These are phyloP conservation scores for Archivesica marissinica DNA, from an alignment of 1,140 invertebrate genomes.

Conservation along the genomic window DNA sequence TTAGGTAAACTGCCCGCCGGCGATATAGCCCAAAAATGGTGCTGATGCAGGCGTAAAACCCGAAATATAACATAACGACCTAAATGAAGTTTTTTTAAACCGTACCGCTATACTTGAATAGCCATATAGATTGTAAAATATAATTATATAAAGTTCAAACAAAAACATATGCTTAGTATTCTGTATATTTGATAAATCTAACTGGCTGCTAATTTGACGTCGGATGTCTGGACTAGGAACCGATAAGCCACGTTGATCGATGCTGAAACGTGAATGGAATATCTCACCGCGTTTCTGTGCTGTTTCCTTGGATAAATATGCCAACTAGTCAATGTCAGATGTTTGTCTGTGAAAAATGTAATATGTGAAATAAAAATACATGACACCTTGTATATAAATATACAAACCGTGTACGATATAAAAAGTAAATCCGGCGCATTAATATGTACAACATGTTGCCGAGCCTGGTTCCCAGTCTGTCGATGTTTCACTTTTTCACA, in stretches of 20 bases:
- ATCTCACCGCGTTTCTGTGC: background rate
- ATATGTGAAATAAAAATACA: constrained; percentile 12
- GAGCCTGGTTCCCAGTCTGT: no score
- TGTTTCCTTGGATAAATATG: constrained; percentile 31
- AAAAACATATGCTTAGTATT: constrained; percentile 6
- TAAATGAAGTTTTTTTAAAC: no score
- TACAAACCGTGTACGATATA: background rate
- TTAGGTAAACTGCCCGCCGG: no score
- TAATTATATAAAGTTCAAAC: no score
- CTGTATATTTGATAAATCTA: background rate
- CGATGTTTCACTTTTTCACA: no score
- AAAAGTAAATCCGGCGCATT: no score
- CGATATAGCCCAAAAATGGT: no score
- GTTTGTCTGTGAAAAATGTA: background rate
- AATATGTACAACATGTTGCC: no score
- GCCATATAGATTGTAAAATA: no score
- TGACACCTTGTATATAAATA: constrained; percentile 16
- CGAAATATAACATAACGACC: no score
- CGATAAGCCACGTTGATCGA: constrained; percentile 15
- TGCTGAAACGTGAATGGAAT: background rate
- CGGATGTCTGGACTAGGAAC: background rate
- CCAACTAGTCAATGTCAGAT: constrained; percentile 9
- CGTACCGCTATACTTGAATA: no score
- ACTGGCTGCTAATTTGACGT: constrained; percentile 17
- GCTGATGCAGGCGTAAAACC: no score